phyloP scores from a whole-genome alignment of 2,888 invertebrate genomes.

The Ctenicera cuprea region DNA sequence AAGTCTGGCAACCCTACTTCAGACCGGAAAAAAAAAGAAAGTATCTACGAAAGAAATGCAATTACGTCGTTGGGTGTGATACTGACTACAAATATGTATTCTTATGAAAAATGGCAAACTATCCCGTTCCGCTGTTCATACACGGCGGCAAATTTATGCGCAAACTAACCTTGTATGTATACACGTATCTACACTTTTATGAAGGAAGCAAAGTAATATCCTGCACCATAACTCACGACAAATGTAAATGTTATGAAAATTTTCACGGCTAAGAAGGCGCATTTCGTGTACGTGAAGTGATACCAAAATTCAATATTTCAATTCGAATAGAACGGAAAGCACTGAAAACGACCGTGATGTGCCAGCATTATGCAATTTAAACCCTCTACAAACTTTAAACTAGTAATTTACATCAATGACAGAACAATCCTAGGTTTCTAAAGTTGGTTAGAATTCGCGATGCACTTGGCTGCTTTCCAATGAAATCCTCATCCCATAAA shows the following conservation, averaged over 20 bases:
- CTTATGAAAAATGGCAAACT: neutral
- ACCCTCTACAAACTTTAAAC: too few relatives aligned
- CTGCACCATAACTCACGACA: neutral
- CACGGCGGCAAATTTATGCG: neutral
- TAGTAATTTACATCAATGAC: constrained; percentile 4
- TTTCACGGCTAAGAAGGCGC: neutral
- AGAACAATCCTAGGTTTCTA: neutral
- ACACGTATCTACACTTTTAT: neutral
- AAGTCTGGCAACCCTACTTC: too few relatives aligned
- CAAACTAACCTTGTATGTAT: neutral
- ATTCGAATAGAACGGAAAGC: too few relatives aligned
- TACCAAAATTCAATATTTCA: too few relatives aligned
- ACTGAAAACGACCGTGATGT: too few relatives aligned
- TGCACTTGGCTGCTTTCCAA: constrained; percentile 1
- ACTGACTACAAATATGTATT: neutral
- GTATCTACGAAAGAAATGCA: too few relatives aligned
- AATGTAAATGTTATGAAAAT: neutral
- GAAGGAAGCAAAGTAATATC: constrained; percentile 1
- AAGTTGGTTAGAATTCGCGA: neutral
- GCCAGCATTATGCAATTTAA: too few relatives aligned
- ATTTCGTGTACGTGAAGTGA: neutral
- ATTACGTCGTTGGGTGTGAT: neutral
- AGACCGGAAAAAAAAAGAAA: too few relatives aligned
- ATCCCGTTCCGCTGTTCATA: neutral
- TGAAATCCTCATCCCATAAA: neutral